A percentile compares a stretch with the other conserved stretches of the same genome.
phyloP scores from a whole-genome alignment of 2,888 invertebrate species.

The Agonopterix subpropinquella region DNA sequence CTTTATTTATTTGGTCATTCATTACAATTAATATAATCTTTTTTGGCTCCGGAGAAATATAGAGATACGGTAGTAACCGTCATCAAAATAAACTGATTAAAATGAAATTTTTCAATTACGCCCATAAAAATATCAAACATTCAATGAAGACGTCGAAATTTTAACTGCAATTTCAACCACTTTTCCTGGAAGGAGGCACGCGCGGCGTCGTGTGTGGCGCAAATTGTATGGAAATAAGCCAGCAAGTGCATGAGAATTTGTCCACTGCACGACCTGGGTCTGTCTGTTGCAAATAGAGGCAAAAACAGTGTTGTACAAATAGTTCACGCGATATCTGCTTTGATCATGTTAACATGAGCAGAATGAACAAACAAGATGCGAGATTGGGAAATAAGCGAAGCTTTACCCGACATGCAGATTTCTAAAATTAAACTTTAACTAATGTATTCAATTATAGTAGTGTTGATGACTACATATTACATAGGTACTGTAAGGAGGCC shows the following conservation, averaged over 20 bases:
- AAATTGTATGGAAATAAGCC: slow-evolving; percentile 64
- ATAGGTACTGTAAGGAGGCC: no score
- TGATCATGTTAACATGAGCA: neutral
- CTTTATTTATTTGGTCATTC: no score
- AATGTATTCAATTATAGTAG: no score
- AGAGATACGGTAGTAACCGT: no score
- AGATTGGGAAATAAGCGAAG: neutral
- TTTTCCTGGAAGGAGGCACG: slow-evolving; percentile 38
- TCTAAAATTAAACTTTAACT: no score
- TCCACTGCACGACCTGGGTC: slow-evolving; percentile 7
- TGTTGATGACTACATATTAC: no score
- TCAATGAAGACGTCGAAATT: slow-evolving; percentile 12
- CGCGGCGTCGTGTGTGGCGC: slow-evolving; percentile 52
- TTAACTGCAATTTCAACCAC: slow-evolving; percentile 21
- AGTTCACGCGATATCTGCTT: neutral
- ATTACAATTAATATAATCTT: no score
- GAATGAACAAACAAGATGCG: neutral
- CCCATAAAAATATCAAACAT: neutral
- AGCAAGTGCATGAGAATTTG: slow-evolving; percentile 38
- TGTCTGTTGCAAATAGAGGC: neutral
- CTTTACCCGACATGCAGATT: no score
- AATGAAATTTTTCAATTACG: no score
- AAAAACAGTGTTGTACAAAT: slow-evolving; percentile 1
- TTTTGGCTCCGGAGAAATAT: no score
- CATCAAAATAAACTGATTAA: no score